Evolutionary conservation across 2,797 vertebrate species (phyloP).

Genomic region (Halcyon chelicuti): DNA sequence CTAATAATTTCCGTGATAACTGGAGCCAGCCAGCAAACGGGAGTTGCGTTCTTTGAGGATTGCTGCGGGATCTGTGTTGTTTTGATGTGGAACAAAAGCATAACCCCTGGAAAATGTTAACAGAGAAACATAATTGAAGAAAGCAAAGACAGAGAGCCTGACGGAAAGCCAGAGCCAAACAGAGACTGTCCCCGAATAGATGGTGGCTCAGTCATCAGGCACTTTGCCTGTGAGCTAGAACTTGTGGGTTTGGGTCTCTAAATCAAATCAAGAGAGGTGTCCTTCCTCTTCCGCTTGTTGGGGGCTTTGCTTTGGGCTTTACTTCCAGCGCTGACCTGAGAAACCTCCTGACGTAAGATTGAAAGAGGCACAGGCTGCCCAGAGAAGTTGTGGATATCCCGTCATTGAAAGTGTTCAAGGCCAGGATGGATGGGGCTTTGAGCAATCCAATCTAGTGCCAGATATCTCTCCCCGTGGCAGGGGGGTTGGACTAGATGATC

Average conservation of each 20-base stretch:
- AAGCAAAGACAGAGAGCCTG: not conserved
- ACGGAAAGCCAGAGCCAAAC: not conserved
- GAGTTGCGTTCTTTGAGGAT: conserved; percentile 14
- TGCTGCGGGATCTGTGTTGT: not conserved
- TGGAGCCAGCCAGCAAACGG: not conserved
- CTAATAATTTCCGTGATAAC: conserved; percentile 56
- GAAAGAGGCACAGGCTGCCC: not conserved
- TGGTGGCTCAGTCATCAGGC: not conserved
- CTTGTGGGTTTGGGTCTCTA: not conserved
- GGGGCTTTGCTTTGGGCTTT: not conserved
- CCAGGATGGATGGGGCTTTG: fast-evolving
- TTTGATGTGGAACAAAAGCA: conserved; percentile 35
- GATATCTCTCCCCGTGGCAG: not conserved
- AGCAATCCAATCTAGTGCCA: not conserved
- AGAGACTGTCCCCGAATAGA: not conserved
- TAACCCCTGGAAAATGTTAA: conserved; percentile 28
- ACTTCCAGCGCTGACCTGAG: not conserved
- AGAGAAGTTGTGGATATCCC: not conserved
- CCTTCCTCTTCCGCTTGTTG: not conserved
- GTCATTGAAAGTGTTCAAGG: not conserved
- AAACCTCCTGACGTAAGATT: not conserved
- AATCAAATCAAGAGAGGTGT: not conserved
- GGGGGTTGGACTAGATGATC: not conserved
- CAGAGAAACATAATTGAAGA: conserved; percentile 16
- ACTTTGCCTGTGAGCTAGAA: not conserved